phyloP scores from a whole-genome alignment of 2,113 vertebrate genomes.

The Polypterus senegalus region DNA sequence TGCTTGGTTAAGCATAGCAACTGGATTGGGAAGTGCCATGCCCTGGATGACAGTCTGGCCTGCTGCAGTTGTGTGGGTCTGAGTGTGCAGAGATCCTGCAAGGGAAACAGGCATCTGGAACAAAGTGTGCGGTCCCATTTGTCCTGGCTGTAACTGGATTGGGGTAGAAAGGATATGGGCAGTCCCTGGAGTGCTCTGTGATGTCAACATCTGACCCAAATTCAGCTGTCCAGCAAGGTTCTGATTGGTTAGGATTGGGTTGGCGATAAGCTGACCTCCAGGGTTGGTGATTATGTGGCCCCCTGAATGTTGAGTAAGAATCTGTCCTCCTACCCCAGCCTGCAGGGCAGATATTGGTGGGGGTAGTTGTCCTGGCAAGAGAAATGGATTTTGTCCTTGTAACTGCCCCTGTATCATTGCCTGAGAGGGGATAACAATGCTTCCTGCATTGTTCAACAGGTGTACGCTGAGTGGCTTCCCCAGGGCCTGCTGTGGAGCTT shows the following conservation, averaged over 20 bases:
- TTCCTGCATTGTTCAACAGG: slow-evolving; percentile 77
- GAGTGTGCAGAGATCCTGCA: slow-evolving; percentile 47
- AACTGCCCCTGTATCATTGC: slow-evolving; percentile 66
- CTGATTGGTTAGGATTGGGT: slow-evolving; percentile 81
- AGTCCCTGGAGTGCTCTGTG: slow-evolving; percentile 66
- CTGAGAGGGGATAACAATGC: slow-evolving; percentile 86
- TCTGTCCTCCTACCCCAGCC: slow-evolving; percentile 62
- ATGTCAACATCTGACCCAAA: slow-evolving; percentile 69
- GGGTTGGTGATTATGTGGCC: slow-evolving; percentile 72
- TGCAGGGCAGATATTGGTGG: slow-evolving; percentile 58
- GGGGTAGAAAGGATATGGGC: slow-evolving; percentile 80
- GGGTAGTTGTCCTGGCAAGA: slow-evolving; percentile 51
- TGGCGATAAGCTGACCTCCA: slow-evolving; percentile 70
- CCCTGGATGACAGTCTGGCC: slow-evolving; percentile 76
- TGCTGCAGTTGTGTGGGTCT: slow-evolving; percentile 40
- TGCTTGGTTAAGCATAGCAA: slow-evolving; percentile 71
- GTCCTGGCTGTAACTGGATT: slow-evolving; percentile 71
- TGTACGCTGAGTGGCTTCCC: slow-evolving; percentile 85
- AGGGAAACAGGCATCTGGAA: slow-evolving; percentile 88
- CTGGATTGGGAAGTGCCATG: slow-evolving; percentile 69
- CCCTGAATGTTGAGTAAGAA: slow-evolving; percentile 64
- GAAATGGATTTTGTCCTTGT: slow-evolving; percentile 75
- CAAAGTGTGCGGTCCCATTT: slow-evolving; percentile 68
- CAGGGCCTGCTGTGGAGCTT: slow-evolving; percentile 50
- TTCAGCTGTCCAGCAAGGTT: slow-evolving; percentile 62